These are phyloP conservation scores for Isaurus tuberculatus DNA, from an alignment of 92 coral and sea anemone genomes.

Conservation along the genomic window DNA sequence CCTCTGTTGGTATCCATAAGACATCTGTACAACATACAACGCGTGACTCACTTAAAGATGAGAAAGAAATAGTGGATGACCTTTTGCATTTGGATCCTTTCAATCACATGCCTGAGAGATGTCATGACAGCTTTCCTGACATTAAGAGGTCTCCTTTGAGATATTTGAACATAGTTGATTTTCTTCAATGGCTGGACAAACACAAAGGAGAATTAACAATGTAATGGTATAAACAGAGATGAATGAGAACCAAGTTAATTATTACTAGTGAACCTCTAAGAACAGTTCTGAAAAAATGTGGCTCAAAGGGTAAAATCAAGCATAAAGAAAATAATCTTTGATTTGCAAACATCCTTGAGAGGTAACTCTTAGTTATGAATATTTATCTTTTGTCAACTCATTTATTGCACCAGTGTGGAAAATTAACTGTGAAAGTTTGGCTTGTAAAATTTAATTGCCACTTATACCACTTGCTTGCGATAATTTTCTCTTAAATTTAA, in stretches of 20 bases:
- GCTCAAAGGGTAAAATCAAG: background rate
- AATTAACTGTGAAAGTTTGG: slow-evolving; percentile 7
- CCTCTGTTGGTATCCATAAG: slow-evolving; percentile 65
- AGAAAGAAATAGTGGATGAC: slow-evolving; percentile 66
- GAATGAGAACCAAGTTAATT: slow-evolving; percentile 6
- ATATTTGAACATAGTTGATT: slow-evolving; percentile 68
- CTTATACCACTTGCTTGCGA: background rate
- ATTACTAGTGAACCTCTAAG: background rate
- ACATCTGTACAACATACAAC: slow-evolving; percentile 75
- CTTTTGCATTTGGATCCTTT: slow-evolving; percentile 56
- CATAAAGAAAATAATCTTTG: background rate
- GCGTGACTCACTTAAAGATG: slow-evolving; percentile 70
- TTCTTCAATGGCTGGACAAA: slow-evolving; percentile 70
- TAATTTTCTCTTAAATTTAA: background rate
- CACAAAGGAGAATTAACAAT: slow-evolving; percentile 44
- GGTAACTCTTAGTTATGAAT: slow-evolving; percentile 13
- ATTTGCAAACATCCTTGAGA: background rate
- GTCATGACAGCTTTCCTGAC: slow-evolving; percentile 69
- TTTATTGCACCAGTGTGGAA: background rate
- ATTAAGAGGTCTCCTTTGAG: slow-evolving; percentile 60
- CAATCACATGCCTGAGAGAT: slow-evolving; percentile 41
- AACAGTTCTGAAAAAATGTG: background rate
- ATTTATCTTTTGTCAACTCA: slow-evolving; percentile 2
- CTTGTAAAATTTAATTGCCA: background rate
- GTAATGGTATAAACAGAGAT: slow-evolving; percentile 1